Evolutionary conservation across 2,113 vertebrate species (phyloP).

Genomic region (Nettapus auritus): DNA sequence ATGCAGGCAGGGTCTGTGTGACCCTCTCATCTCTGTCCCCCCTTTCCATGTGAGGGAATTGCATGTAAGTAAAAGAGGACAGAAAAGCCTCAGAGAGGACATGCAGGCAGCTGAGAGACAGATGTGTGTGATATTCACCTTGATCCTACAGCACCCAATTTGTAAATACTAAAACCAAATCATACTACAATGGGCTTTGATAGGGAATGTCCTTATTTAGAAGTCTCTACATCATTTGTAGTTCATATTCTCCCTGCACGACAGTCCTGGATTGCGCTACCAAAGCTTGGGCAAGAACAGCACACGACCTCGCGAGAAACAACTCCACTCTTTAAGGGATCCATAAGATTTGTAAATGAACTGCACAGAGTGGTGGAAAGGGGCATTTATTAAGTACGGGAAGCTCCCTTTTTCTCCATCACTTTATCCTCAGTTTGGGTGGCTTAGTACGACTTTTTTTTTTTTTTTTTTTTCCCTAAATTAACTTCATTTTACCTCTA

Average conservation of each 20-base stretch:
- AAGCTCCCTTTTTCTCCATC: not conserved
- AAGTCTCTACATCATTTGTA: not conserved
- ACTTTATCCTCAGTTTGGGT: not conserved
- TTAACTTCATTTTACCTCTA: not conserved
- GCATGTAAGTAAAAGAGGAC: not conserved
- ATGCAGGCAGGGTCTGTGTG: not conserved
- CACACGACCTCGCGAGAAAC: not conserved
- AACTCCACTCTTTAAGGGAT: not conserved
- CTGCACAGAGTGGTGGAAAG: not conserved
- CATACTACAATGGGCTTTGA: not conserved
- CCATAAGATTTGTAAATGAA: not conserved
- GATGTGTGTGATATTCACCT: not conserved
- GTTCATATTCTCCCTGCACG: accelerated
- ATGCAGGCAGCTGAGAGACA: not conserved
- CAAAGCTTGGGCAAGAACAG: not conserved
- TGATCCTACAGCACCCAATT: not conserved
- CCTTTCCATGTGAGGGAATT: not conserved
- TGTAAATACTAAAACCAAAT: not conserved
- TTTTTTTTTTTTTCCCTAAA: not conserved
- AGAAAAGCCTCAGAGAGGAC: not conserved
- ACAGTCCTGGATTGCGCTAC: not conserved
- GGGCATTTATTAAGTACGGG: not conserved
- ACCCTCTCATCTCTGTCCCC: not conserved
- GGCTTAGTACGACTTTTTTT: not conserved
- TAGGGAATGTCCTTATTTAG: not conserved